Conservation (phyloP, 2,113 vertebrate genomes). For the Anser brachyrhynchus region DNA sequence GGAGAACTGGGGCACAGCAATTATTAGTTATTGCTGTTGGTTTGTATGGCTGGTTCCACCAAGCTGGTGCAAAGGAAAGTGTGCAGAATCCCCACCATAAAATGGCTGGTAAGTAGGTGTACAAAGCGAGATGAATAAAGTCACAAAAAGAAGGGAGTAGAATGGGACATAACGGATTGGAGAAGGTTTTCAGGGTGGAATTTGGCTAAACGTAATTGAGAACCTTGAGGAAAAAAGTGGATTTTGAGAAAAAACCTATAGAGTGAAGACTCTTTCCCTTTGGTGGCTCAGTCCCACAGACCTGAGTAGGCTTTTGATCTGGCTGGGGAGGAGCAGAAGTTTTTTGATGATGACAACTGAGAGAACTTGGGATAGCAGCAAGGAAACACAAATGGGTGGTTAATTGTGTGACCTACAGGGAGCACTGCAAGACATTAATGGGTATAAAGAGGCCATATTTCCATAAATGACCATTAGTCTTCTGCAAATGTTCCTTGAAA, state of each 20-base stretch:
- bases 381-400: slow-evolving; percentile 47
- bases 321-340: neutral
- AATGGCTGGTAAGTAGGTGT: neutral
- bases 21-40: neutral
- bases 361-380: slow-evolving; percentile 7
- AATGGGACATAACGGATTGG: neutral
- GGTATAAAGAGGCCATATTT: slow-evolving; percentile 63
- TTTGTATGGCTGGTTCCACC: neutral
- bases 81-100: neutral
- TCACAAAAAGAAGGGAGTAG: neutral
- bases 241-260: neutral
- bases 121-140: neutral
- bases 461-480: slow-evolving; percentile 68
- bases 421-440: slow-evolving; percentile 52
- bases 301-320: neutral
- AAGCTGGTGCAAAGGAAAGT: neutral
- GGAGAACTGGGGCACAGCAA: neutral
- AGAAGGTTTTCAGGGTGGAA: neutral
- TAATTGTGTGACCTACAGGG: slow-evolving; percentile 57
- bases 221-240: neutral
- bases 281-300: neutral
- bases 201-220: neutral
- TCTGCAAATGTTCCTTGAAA: slow-evolving; percentile 69
- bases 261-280: neutral
- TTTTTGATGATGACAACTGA: neutral